Evolutionary conservation across 2,888 invertebrate genomes (phyloP), one percentile per base, ranked within the genome.

Genomic region (Drosophila maculinotata): DNA sequence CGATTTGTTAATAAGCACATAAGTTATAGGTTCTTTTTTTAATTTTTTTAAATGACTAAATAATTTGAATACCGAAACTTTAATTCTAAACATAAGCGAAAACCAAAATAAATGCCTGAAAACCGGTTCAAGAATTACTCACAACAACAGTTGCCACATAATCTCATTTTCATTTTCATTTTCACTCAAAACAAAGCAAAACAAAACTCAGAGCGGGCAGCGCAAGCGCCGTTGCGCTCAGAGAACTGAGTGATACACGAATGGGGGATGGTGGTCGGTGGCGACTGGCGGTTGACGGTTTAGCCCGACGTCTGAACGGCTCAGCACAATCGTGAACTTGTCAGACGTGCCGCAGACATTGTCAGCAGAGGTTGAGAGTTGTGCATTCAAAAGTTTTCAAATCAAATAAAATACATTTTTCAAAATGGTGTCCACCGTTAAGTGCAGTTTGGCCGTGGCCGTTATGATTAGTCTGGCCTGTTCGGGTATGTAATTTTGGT

Each of bases 271-370:
- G 36, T 35, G 15, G 36, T 51, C 56, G 33, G 30, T 49, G 48
- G 39, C 59, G 20, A 9, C 12, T 39, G 39, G 5, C 36, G 44
- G 36, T 25, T 12, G 36, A 49, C 30, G n/a, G n/a, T 8, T 17
- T 7, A 1, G 47, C 35, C 49, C 25, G 48, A 44, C 53, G 49
- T 49, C 54, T 48, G 69, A 60, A 41, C 33, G 20, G 47, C 36
- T 15, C 42, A 47, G 17, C 39, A 1, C 30, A 62, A 42, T 57
- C 42, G 35, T 51, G 41, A 51, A 30, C 49, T 52, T 49, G 48
- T 87, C 81, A 81, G 87, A 81, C 85, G 87, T 76, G 65, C 85
- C 69, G 63, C 85, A 84, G 76, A 79, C 82, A 65, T 63, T 54
- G 81, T 26, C 58, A 42, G 41, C 17, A 42, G 28, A 68, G 81